Percentiles rank a stretch among this genome's conserved stretches.
These are phyloP conservation scores for Hirtodrosophila cameraria DNA, from an alignment of 2,888 invertebrate species.

Conservation along the genomic window DNA sequence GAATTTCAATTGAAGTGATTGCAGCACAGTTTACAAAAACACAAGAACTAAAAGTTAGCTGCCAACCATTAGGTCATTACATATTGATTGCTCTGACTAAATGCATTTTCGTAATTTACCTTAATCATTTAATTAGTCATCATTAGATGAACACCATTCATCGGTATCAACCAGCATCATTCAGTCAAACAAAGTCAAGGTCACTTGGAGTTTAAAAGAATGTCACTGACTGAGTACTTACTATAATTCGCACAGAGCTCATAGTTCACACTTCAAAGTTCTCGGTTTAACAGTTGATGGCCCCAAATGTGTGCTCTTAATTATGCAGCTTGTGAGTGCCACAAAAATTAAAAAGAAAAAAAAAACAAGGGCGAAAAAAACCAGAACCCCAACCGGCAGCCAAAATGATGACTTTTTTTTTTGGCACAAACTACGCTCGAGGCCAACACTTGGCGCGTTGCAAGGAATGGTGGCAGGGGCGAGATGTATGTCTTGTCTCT, in stretches of 20 bases:
- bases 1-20: no score
- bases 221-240: neutral
- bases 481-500: constrained; percentile 8
- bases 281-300: constrained; percentile 8
- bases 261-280: constrained; percentile 24
- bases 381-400: constrained; percentile 16
- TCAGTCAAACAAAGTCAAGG: no score
- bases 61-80: constrained; percentile 3
- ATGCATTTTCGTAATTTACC: neutral
- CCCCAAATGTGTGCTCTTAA: constrained; percentile 49
- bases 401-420: constrained; percentile 12
- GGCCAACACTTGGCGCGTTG: constrained; percentile 18
- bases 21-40: no score
- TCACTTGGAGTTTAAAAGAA: no score
- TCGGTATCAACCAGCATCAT: constrained; percentile 19
- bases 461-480: neutral
- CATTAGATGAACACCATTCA: neutral
- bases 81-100: neutral
- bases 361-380: neutral
- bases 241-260: constrained; percentile 11
- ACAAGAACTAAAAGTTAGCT: no score
- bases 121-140: constrained; percentile 10
- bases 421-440: constrained; percentile 18
- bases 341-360: neutral
- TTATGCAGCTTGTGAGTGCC: constrained; percentile 64